Conservation (phyloP, 2,113 vertebrate genomes). For the Chloroceryle aenea region DNA sequence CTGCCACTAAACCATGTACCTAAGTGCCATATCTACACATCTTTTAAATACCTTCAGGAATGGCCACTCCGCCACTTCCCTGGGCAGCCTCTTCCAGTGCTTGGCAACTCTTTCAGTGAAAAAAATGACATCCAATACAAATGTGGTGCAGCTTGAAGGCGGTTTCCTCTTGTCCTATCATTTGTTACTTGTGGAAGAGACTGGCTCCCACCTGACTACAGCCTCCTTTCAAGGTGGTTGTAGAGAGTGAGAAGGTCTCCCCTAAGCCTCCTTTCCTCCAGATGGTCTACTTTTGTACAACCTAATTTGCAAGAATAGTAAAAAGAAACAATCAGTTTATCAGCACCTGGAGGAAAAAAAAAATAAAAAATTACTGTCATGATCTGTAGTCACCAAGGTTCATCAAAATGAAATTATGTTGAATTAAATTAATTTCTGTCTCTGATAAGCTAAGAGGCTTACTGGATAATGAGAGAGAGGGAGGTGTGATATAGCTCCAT, state of each 20-base stretch:
- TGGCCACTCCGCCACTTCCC: not conserved
- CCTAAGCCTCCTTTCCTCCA: not conserved
- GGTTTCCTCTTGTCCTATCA: not conserved
- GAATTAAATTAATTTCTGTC: slow-evolving; percentile 48
- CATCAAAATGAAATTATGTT: not conserved
- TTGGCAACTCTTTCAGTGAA: not conserved
- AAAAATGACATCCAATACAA: not conserved
- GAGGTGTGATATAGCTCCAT: not conserved
- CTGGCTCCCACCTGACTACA: not conserved
- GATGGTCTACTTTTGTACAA: not conserved
- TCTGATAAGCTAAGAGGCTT: slow-evolving; percentile 45
- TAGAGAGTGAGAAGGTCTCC: not conserved
- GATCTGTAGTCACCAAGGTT: slow-evolving; percentile 4
- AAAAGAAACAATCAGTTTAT: not conserved
- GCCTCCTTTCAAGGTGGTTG: not conserved
- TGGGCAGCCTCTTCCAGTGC: not conserved
- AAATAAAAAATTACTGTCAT: not conserved
- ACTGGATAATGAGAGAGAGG: not conserved
- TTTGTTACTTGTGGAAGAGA: not conserved
- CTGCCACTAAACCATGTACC: not conserved
- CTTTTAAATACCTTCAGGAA: not conserved
- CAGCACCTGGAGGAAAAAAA: not conserved
- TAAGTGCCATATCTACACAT: not conserved
- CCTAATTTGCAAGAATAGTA: not conserved
- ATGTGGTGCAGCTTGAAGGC: not conserved